Base-by-base conservation (phyloP, 23 tunicate species). In the Styela clava region DNA sequence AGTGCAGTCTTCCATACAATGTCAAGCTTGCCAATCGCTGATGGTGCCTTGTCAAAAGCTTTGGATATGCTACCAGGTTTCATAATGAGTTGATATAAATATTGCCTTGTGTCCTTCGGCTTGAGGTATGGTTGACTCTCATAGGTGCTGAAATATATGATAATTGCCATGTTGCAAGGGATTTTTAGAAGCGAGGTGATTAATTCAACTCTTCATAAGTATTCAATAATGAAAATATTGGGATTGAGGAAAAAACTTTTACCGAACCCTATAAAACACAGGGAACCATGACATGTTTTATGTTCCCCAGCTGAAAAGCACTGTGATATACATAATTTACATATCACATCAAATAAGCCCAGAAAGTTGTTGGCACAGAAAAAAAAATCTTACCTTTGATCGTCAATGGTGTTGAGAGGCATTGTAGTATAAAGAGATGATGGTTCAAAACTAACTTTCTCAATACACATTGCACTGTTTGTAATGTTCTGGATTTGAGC, bases 401-500 rank as follows among this genome's bases (percentile, higher is more conserved):
- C 44, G 23, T 77, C 3, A 1, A 74, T 36, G 18, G 70, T 69
- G 69, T 93, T 87, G 22, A 93, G 51, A 3, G 93, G 78, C 22
- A 79, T 35, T 23, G 74, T 83, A 30, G 77, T 77, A 69, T 93
- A 93, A 69, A 81, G 34, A 0, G 78, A 78, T 56, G 98, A 87
- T 37, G 98, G 98, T 23, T 93, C 98, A 44, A 93, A 63, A 67
- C 52, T 81, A 1, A 93, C 98, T 69, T 93, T 93, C 56, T 93
- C 98, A 78, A 93, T 84, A 52, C 89, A 93, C 35, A 93, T 93
- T 29, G 89, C 72, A 21, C 77, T 52, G 28, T 87, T 87, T 21
- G 89, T 93, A 21, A 87, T 93, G 72, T 93, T 93, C 69, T 93
- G 98, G 24, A 93, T 88, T 78, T 93, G 98, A 21, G 98, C 93